Evolutionary conservation across 1,140 invertebrate species (phyloP), one percentile per base, ranked within the genome.

Genomic region (Drosophila dunni): DNA sequence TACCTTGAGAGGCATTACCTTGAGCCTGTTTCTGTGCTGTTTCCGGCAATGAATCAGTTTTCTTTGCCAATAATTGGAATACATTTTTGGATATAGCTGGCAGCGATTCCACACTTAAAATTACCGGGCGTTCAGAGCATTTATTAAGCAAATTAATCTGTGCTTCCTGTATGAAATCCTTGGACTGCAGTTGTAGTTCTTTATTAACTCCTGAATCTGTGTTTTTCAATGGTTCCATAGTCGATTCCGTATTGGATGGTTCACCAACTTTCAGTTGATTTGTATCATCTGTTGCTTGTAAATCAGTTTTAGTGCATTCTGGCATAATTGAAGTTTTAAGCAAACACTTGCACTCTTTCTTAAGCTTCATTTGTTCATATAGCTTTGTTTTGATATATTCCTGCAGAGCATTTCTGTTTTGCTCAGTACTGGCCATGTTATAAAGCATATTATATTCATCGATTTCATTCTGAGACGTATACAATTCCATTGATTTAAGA

Each of bases 401-500:
- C n/a, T n/a, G n/a, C n/a, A n/a, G n/a, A n/a, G n/a, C n/a, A n/a
- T n/a, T n/a, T n/a, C n/a, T n/a, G n/a, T n/a, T n/a, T n/a, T n/a
- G n/a, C n/a, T n/a, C n/a, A n/a, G n/a, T n/a, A n/a, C n/a, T n/a
- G n/a, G n/a, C n/a, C n/a, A n/a, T n/a, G n/a, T n/a, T n/a, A n/a
- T n/a, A n/a, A n/a, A n/a, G n/a, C n/a, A n/a, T n/a, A n/a, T n/a
- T n/a, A n/a, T n/a, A n/a, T n/a, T n/a, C n/a, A n/a, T n/a, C n/a
- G n/a, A n/a, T n/a, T n/a, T n/a, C n/a, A n/a, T n/a, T n/a, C n/a
- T n/a, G n/a, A n/a, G n/a, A n/a, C n/a, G n/a, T n/a, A n/a, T n/a
- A n/a, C n/a, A n/a, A n/a, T n/a, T 29, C 2, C 13, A 70, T 62
- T 3, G 61, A 36, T 15, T 70, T 74, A 0, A 78, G 58, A 51